phyloP scores from a whole-genome alignment of 2,113 vertebrate species.

The Sciurus niger region DNA sequence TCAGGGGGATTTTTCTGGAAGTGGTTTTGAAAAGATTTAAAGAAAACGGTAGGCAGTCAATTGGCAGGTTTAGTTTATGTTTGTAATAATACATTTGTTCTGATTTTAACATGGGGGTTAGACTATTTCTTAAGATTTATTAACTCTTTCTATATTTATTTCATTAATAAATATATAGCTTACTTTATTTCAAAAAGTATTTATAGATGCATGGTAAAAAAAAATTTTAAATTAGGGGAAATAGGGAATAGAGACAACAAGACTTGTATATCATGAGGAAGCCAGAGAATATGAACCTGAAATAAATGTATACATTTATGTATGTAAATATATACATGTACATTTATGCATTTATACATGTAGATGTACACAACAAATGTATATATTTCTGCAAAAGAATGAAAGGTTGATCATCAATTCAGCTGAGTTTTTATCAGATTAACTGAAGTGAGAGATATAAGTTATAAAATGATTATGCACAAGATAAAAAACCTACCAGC shows the following conservation, averaged over 20 bases:
- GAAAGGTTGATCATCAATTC: background rate
- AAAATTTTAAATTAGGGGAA: slow-evolving; percentile 52
- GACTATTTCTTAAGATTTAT: background rate
- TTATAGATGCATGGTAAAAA: background rate
- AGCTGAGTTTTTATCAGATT: slow-evolving; percentile 1
- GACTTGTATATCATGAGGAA: background rate
- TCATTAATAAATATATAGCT: slow-evolving; percentile 38
- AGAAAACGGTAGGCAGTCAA: background rate
- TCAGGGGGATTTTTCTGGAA: background rate
- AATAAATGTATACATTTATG: slow-evolving; percentile 20
- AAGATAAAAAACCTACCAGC: background rate
- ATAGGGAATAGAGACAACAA: slow-evolving; percentile 28
- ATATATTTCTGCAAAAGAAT: slow-evolving; percentile 24
- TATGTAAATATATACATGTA: no score
- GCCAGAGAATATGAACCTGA: background rate
- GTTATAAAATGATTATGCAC: slow-evolving; percentile 12
- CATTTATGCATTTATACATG: no score
- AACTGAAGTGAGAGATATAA: slow-evolving; percentile 54
- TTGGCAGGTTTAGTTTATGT: background rate
- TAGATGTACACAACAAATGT: background rate
- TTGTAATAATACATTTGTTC: background rate
- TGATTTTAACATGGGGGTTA: slow-evolving; percentile 4
- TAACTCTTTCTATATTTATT: slow-evolving; percentile 19
- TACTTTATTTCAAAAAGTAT: slow-evolving; percentile 32
- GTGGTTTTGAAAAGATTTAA: background rate